phyloP scores from a whole-genome alignment of 2,113 vertebrate species.

The Gopherus flavomarginatus region DNA sequence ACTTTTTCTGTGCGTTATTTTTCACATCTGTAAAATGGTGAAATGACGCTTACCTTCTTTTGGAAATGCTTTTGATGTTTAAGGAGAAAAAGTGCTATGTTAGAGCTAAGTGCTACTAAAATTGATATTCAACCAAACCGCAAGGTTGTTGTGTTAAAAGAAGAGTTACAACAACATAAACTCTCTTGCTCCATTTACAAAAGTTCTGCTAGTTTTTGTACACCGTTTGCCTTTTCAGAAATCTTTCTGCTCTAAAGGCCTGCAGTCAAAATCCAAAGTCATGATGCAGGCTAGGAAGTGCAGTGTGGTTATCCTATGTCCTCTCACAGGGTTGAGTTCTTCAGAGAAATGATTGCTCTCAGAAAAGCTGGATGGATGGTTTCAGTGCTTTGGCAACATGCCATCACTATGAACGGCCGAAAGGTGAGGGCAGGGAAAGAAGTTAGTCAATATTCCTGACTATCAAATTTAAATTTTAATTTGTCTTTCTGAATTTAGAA shows the following conservation, averaged over 20 bases:
- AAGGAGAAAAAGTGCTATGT: neutral
- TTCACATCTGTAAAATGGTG: neutral
- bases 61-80: neutral
- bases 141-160: neutral
- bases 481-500: constrained; percentile 30
- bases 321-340: neutral
- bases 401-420: neutral
- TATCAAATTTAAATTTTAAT: neutral
- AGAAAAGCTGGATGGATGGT: neutral
- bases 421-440: neutral
- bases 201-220: neutral
- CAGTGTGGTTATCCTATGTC: neutral
- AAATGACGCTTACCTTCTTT: neutral
- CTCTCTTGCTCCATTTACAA: neutral
- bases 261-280: neutral
- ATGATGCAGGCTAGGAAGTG: neutral
- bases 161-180: neutral
- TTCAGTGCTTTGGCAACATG: fast-evolving
- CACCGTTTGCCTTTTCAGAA: neutral
- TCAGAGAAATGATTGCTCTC: fast-evolving
- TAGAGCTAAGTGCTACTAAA: neutral
- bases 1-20: neutral
- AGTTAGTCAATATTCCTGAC: constrained; percentile 5
- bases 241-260: neutral
- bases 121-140: neutral